A percentile compares a stretch with the other conserved stretches of the same genome.
Conservation (phyloP, 2,113 vertebrate genomes). For the Apus apus region DNA sequence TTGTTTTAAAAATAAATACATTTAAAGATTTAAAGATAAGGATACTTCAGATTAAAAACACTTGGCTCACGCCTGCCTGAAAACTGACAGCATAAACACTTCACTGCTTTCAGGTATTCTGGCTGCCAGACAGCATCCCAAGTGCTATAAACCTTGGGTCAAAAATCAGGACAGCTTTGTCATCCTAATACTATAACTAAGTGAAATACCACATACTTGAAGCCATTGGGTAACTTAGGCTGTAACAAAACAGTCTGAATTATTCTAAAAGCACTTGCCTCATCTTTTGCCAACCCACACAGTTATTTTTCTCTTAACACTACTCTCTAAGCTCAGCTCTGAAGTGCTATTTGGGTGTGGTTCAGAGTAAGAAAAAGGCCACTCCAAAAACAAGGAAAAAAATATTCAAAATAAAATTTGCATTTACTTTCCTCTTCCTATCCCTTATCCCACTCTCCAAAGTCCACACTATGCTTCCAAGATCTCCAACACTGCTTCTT, state of each 20-base stretch:
- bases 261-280: not conserved
- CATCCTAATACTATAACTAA: not conserved
- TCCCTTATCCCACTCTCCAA: not conserved
- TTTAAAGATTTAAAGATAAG: not conserved
- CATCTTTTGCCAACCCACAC: not conserved
- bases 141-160: not conserved
- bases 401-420: not conserved
- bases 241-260: not conserved
- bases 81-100: not conserved
- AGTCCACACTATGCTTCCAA: not conserved
- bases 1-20: not conserved
- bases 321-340: not conserved
- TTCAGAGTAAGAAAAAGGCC: not conserved
- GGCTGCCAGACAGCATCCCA: not conserved
- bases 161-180: not conserved
- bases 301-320: not conserved
- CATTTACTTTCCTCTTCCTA: not conserved
- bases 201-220: not conserved
- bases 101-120: not conserved
- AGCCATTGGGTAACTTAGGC: not conserved
- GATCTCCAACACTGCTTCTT: accelerated
- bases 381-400: not conserved
- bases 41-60: not conserved
- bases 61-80: not conserved
- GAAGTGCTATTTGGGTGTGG: not conserved